Percentiles rank a stretch among this genome's conserved stretches.
These are phyloP conservation scores for Geotrypetes seraphini DNA, from an alignment of 2,797 vertebrate species.

Conservation along the genomic window DNA sequence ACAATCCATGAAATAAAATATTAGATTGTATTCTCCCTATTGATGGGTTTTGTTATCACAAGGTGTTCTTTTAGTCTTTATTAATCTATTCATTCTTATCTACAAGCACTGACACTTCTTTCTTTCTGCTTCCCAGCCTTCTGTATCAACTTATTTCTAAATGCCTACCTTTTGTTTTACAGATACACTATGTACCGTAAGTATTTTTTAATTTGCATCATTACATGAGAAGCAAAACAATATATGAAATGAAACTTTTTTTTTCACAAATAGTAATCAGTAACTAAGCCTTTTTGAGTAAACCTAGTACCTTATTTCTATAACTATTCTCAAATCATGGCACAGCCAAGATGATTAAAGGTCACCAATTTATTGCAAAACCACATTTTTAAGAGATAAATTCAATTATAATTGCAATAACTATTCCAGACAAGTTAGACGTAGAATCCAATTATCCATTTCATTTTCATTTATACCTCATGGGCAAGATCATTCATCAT, in stretches of 20 bases:
- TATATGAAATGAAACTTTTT: constrained; percentile 9
- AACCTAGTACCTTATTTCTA: constrained; percentile 16
- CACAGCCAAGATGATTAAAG: constrained; percentile 33
- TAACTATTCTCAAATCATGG: constrained; percentile 20
- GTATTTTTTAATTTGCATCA: constrained; percentile 1
- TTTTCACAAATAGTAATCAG: background rate
- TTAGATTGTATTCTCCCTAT: too few species aligned
- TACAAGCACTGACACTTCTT: too few species aligned
- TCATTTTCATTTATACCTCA: constrained; percentile 60
- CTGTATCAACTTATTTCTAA: too few species aligned
- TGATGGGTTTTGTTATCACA: too few species aligned
- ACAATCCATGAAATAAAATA: too few species aligned
- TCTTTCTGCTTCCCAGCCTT: too few species aligned
- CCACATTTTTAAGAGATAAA: constrained; percentile 36
- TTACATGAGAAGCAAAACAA: constrained; percentile 13
- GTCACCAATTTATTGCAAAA: constrained; percentile 31
- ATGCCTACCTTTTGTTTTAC: too few species aligned
- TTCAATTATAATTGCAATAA: constrained; percentile 43
- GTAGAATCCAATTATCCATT: constrained; percentile 63
- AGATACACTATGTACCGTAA: constrained; percentile 6
- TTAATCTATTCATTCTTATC: too few species aligned
- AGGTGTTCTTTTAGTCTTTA: too few species aligned
- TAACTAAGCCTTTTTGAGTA: constrained; percentile 1
- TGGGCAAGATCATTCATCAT: constrained; percentile 59
- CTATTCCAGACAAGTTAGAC: constrained; percentile 47